Evolutionary conservation across 2,113 vertebrate species (phyloP), one percentile per base, ranked within the genome.

Genomic region (Mormyrus lacerda): DNA sequence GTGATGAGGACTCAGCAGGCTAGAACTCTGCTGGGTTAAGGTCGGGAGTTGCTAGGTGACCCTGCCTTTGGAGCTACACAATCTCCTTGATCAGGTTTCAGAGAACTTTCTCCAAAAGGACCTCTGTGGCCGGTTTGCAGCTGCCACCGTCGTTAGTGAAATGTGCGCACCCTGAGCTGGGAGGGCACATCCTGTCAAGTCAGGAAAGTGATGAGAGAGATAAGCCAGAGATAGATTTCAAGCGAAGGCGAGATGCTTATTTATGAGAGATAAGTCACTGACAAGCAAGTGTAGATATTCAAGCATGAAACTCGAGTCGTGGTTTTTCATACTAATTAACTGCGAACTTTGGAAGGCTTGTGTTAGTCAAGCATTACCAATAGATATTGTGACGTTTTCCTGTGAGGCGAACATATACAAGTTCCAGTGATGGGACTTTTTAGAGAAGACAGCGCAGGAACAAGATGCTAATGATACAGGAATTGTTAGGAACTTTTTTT

Each of bases 11-110:
- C n/a, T 27, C 45, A 73, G 15, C 83, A 35, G 17, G 31, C 13
- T 35, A 27, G 51, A 89, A 48, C 24, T 44, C 7, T 24, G 45
- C 17, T 47, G 61, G 31, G 10, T 9, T 11, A 19, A 50, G 45
- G 85, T 35, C 35, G 15, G 4, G 31, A 1, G 85, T 90, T 90
- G 89, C 85, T 86, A 87, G 85, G 89, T 85, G 76, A 87, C 85
- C n/a, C n/a, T 17, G 89, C 24, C 50, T 27, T 53, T 6, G 21
- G 47, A 13, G 89, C 89, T n/a, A 47, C 31, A 21, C 19, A 35
- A 76, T 87, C 85, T 24, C 2, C 50, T 39, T 17, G 55, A 50
- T 86, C 53, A 21, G 42, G 82, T 89, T 89, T 89, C 88, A 27
- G 76, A 45, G 50, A 47, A 83, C 73, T 89, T 89, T 82, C 88